Base-by-base conservation (phyloP, 23 tunicate genomes). In the Halocynthia aurantium region DNA sequence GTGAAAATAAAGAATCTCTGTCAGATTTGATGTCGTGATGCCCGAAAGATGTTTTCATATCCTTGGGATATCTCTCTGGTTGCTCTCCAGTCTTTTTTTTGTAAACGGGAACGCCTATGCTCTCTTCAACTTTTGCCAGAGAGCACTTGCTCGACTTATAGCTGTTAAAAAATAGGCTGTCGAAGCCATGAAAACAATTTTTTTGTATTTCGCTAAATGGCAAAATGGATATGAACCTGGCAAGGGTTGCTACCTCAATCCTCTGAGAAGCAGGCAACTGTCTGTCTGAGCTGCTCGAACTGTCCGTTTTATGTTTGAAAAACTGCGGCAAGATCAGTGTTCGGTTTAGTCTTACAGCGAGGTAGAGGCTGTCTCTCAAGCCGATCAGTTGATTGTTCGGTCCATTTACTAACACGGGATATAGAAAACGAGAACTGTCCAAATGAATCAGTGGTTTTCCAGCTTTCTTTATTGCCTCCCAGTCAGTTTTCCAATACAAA, bases 371-470 rank as follows among this genome's bases (percentile, higher is more conserved):
- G 50, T 81, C 84, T 21, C 84, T 62, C 44, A 81, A 70, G 19
- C 84, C 84, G 51, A 81, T 71, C 7, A 81, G 62, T 19, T 81
- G 84, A 56, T 81, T 81, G 52, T 75, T 81, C 8, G 84, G 84
- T 7, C 84, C 84, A 52, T 81, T 81, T n/a, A 44, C 52, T 7
- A 85, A 71, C 18, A 85, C 44, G 8, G 89, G 89, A 50, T 67
- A 71, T 7, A 85, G 21, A 62, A 78, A 85, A 52, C 72, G 82
- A 12, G 53, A 22, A 52, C 15, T 70, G 61, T 85, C 79, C 8
- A 85, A 52, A 17, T 78, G 10, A 0, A 84, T 54, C 5, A 60
- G 69, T 11, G 82, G 88, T 19, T 69, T 69, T 13, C 55, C 57
- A n/a, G 22, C 51, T 51, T 11, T 51, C 57, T 71, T 22, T 15